Evolutionary conservation across 1,140 invertebrate genomes (phyloP), one percentile per base, ranked within the genome.

Genomic region (Drosophila nigrodunni): DNA sequence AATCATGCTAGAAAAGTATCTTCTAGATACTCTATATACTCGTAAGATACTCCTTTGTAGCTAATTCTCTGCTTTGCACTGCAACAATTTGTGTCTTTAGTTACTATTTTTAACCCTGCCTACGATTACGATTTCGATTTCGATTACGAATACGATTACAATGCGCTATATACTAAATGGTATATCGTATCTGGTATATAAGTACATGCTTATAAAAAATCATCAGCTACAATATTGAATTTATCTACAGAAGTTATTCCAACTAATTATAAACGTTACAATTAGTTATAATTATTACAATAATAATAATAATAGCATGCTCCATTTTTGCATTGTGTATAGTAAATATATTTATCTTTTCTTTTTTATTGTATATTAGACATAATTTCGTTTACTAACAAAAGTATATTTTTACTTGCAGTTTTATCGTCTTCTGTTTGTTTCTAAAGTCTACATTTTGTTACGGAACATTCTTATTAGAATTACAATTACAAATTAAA

Each of bases 31-130:
- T 60, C 62, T 34, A 43, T 11, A 50, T 57, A 37, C 6, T 44
- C 13, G 18, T 11, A 30, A 52, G 15, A n/a, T 55, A 10, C 34
- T 25, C 37, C 8, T 39, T 50, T 62, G 35, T 66, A 57, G 77
- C 80, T 78, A 78, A 72, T 62, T 78, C 47, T 69, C 59, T 80
- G 80, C 85, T 88, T 88, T 88, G 85, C 85, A 88, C 85, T 88
- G 85, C 85, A 88, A 88, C 85, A 89, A 88, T 88, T 88, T 88
- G 85, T 88, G 85, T 88, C 80, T 83, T 89, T 85, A 83, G 85
- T 88, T 88, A 85, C 85, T 88, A 89, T 89, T 76, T 82, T 78
- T 80, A 88, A 59, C 79, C 83, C 80, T 87, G 83, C 83, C 83
- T 78, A 88, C 80, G 39, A 69, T 65, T 77, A 58, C 61, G 61